Evolutionary conservation across 2,113 vertebrate species (phyloP), one percentile per base, ranked within the genome.

Genomic region (Mormoops blainvillei): DNA sequence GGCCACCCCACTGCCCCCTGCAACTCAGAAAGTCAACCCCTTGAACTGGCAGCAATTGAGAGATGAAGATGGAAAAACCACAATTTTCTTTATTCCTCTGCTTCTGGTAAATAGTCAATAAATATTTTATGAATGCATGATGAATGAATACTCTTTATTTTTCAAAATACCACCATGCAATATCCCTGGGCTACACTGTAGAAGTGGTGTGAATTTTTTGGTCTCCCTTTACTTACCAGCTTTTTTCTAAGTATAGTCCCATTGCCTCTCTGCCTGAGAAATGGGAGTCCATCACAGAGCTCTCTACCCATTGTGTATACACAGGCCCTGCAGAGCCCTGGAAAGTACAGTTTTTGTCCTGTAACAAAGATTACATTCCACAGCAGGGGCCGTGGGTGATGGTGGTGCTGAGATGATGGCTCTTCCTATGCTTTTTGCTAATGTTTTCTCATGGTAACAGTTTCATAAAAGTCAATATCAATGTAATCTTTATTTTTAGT

Each of bases 1-100:
- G 50, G 45, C 10, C 1, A 10, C 22, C 1, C 4, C 4, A 15
- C 18, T n/a, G 13, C 4, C 3, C 48, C 48, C 0, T 0, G 19
- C 14, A 4, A 56, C 45, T 77, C 4, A 74, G 28, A 14, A 22
- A 73, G 31, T 3, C 3, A 33, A 2, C 0, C 43, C 18, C 9
- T 6, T 54, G 2, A 48, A 33, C 4, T 26, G 22, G 11, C 28
- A 68, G 31, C n/a, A 70, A 3, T 3, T 15, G 74, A 87, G 41
- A 26, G 10, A 48, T 41, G 8, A 71, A 90, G 36, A 45, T 2
- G 11, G 15, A 33, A 8, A 68, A 54, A 87, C 5, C 31, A 82
- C 54, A 48, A 3, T 90, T 61, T 68, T 0, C 65, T 83, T 63
- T 87, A 52, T n/a, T 71, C 24, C n/a, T 43, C 45, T 56, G 48